These are phyloP conservation scores for Polyploca ridens DNA, from an alignment of 2,888 invertebrate genomes.

Conservation along the genomic window DNA sequence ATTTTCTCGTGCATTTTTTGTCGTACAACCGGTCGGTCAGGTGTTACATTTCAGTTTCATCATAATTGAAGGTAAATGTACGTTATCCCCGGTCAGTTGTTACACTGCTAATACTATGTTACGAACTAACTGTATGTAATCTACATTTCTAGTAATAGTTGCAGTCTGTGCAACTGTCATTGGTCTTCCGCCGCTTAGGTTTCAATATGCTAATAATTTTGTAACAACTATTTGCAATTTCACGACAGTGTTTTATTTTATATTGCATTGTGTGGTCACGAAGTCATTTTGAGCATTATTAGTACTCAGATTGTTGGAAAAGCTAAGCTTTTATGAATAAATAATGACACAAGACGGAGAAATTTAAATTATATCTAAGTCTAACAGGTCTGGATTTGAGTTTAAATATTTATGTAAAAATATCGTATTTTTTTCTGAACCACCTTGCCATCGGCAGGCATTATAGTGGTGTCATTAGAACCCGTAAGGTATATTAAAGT, in stretches of 20 bases:
- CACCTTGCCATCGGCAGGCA: neutral
- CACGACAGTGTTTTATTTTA: neutral
- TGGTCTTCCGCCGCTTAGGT: conserved; percentile 8
- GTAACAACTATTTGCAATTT: neutral
- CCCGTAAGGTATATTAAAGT: neutral
- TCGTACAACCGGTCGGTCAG: conserved; percentile 1
- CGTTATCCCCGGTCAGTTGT: conserved; percentile 38
- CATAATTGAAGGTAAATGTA: conserved; percentile 31
- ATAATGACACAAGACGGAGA: too few relatives aligned
- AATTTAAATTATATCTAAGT: neutral
- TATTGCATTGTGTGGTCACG: neutral
- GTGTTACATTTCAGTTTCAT: conserved; percentile 26
- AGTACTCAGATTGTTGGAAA: neutral
- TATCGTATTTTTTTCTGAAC: neutral
- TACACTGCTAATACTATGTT: conserved; percentile 36
- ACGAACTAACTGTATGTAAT: conserved; percentile 36
- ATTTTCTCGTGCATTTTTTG: conserved; percentile 6
- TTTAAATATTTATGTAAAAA: neutral
- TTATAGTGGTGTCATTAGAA: conserved; percentile 3
- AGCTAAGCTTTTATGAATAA: neutral
- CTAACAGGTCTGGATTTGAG: too few relatives aligned
- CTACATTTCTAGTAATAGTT: conserved; percentile 37
- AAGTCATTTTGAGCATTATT: neutral
- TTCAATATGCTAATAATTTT: conserved; percentile 5
- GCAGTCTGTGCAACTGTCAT: conserved; percentile 36